Conservation (phyloP, 2,797 vertebrate species). For the Pantherophis alleghaniensis region DNA sequence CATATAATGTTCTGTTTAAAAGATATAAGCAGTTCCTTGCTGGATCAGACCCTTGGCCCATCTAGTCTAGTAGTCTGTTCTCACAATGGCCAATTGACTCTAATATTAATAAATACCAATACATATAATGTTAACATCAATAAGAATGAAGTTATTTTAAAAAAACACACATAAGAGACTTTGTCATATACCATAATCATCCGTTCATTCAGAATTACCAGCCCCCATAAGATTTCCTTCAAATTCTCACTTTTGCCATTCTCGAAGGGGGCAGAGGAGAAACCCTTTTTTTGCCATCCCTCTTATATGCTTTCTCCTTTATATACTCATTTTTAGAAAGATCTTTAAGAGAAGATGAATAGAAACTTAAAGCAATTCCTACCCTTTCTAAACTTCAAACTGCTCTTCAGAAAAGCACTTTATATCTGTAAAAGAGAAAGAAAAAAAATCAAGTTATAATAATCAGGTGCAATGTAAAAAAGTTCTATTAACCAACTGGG, state of each 20-base stretch:
- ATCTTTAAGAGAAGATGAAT: neutral
- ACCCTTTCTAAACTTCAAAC: constrained; percentile 43
- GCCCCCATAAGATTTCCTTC: neutral
- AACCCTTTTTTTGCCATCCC: neutral
- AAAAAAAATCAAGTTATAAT: neutral
- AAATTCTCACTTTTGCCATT: neutral
- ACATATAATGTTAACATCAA: neutral
- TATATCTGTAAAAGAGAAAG: constrained; percentile 28
- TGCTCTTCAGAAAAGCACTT: constrained; percentile 43
- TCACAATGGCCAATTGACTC: neutral
- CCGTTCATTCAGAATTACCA: constrained; percentile 6
- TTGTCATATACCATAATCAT: neutral
- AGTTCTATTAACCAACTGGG: neutral
- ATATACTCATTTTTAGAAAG: neutral
- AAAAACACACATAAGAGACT: neutral
- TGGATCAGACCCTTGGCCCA: neutral
- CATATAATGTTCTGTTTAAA: neutral
- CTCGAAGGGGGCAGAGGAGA: neutral
- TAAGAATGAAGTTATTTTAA: neutral
- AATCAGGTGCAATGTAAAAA: neutral
- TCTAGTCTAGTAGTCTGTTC: neutral
- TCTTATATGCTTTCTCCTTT: constrained; percentile 13
- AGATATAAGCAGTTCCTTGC: neutral
- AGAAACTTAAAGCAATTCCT: constrained; percentile 23
- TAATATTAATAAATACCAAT: neutral